These are phyloP conservation scores for Odontesthes bonariensis DNA, from an alignment of 2,113 vertebrate genomes.

Conservation along the genomic window DNA sequence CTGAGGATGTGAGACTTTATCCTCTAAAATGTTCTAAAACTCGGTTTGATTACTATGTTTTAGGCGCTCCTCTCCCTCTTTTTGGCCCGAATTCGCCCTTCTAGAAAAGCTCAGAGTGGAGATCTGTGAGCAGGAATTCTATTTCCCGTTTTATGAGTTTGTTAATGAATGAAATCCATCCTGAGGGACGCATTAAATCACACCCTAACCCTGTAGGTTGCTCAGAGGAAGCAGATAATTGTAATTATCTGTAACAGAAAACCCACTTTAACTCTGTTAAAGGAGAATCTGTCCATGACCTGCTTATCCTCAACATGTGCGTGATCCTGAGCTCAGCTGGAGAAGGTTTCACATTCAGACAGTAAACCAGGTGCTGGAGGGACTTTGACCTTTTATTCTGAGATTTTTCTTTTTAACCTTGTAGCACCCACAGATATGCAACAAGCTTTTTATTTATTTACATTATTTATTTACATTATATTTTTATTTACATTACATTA, in stretches of 20 bases:
- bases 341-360: neutral
- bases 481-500: too few relatives aligned
- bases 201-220: neutral
- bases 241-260: slow-evolving; percentile 21
- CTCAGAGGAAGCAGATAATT: slow-evolving; percentile 10
- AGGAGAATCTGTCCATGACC: neutral
- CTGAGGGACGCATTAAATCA: slow-evolving; percentile 11
- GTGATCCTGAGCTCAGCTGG: neutral
- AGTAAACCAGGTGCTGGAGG: neutral
- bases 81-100: too few relatives aligned
- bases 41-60: too few relatives aligned
- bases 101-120: too few relatives aligned
- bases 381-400: neutral
- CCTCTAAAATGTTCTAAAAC: too few relatives aligned
- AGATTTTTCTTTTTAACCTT: neutral
- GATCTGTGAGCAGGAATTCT: neutral
- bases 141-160: neutral
- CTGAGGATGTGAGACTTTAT: too few relatives aligned
- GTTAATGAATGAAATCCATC: slow-evolving; percentile 5
- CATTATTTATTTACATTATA: too few relatives aligned
- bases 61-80: too few relatives aligned
- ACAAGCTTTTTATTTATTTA: too few relatives aligned
- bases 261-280: slow-evolving; percentile 7
- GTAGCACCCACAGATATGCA: too few relatives aligned
- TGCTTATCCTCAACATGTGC: slow-evolving; percentile 25